Evolutionary conservation across 2,113 vertebrate species (phyloP).

Genomic region (Sinocyclocheilus anophthalmus): DNA sequence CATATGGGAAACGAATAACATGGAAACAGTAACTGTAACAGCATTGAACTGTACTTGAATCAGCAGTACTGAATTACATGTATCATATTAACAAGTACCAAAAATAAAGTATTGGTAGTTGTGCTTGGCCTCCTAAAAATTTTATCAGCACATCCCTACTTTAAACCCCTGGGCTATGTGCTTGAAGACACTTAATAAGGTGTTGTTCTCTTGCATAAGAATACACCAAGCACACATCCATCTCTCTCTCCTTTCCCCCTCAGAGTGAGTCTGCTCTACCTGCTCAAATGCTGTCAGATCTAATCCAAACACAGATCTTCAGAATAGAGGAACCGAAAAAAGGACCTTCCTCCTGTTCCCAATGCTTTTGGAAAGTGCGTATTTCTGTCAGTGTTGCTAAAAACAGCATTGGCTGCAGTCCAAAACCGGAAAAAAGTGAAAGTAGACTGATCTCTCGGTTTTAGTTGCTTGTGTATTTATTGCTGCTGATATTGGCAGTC

Average conservation of each 20-base stretch:
- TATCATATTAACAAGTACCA: background rate
- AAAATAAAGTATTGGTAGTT: background rate
- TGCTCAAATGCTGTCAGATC: slow-evolving; percentile 44
- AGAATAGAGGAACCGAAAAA: slow-evolving; percentile 66
- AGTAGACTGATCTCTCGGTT: background rate
- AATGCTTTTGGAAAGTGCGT: slow-evolving; percentile 64
- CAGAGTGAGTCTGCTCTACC: background rate
- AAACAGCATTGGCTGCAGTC: slow-evolving; percentile 46
- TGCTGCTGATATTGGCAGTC: background rate
- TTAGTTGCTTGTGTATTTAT: slow-evolving; percentile 11
- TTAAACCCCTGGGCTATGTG: background rate
- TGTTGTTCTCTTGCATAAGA: slow-evolving; percentile 10
- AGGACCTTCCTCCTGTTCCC: slow-evolving; percentile 61
- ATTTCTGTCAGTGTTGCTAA: slow-evolving; percentile 53
- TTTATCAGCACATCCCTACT: background rate
- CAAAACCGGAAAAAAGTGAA: slow-evolving; percentile 42
- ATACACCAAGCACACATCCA: background rate
- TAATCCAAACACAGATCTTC: slow-evolving; percentile 25
- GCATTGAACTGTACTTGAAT: background rate
- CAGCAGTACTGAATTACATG: background rate
- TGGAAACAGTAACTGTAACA: background rate
- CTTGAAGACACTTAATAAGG: background rate
- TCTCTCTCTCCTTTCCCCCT: background rate
- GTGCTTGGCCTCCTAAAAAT: background rate
- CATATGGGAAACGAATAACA: background rate